Conservation (phyloP, 2,888 invertebrate species). For the Colostygia pectinataria region DNA sequence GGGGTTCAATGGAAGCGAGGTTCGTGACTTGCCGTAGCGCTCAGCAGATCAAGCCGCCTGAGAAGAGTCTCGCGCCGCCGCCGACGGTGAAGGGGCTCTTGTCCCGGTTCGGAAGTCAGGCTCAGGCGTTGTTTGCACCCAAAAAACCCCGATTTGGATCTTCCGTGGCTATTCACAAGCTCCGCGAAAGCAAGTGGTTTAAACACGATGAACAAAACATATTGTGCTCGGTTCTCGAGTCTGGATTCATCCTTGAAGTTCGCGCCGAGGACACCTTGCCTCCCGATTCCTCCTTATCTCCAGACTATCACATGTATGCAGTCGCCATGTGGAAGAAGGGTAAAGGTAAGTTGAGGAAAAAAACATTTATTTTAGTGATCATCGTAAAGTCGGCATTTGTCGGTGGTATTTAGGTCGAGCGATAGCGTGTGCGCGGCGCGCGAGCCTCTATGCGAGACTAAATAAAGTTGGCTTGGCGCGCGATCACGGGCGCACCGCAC, state of each 20-base stretch:
- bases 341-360: constrained; percentile 81
- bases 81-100: constrained; percentile 79
- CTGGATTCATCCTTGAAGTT: constrained; percentile 88
- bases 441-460: constrained; percentile 53
- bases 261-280: constrained; percentile 77
- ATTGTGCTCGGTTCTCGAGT: constrained; percentile 87
- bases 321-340: constrained; percentile 88
- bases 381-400: constrained; percentile 1
- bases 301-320: constrained; percentile 85
- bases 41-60: constrained; percentile 82
- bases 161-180: constrained; percentile 87
- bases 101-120: constrained; percentile 81
- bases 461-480: constrained; percentile 58
- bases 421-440: constrained; percentile 49
- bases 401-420: constrained; percentile 33
- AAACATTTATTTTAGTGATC: constrained; percentile 28
- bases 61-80: constrained; percentile 77
- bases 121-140: constrained; percentile 78
- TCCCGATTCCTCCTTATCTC: constrained; percentile 70
- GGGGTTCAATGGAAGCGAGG: constrained; percentile 83
- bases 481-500: constrained; percentile 54
- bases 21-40: constrained; percentile 82
- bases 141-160: constrained; percentile 83
- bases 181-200: constrained; percentile 90
- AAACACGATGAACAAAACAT: constrained; percentile 87